Evolutionary conservation across 2,797 vertebrate genomes (phyloP).

Genomic region (Squalus acanthias): DNA sequence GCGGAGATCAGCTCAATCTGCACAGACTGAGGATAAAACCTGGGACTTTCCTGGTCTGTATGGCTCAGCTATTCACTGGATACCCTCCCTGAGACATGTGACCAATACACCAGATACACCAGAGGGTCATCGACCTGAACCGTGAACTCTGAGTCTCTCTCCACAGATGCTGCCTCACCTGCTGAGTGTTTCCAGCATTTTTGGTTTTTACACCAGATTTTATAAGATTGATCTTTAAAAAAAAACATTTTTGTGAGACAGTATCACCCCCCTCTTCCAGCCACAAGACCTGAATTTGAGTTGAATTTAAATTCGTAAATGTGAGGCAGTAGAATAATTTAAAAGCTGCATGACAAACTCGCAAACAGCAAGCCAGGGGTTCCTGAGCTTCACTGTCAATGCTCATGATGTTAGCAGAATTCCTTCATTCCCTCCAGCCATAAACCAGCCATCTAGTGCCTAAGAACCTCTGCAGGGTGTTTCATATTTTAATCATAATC

Average conservation of each 20-base stretch:
- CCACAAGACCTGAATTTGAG: neutral
- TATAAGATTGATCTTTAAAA: neutral
- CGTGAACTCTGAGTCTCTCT: too few relatives aligned
- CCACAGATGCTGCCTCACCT: too few relatives aligned
- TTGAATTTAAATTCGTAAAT: neutral
- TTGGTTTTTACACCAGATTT: neutral
- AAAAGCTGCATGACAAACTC: neutral
- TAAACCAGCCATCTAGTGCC: neutral
- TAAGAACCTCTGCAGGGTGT: neutral
- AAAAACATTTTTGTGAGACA: neutral
- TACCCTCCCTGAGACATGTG: neutral
- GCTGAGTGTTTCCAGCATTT: neutral
- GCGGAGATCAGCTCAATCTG: neutral
- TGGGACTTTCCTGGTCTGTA: neutral
- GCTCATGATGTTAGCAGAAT: neutral
- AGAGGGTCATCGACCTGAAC: neutral
- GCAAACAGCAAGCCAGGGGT: too few relatives aligned
- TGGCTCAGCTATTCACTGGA: neutral
- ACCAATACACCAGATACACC: neutral
- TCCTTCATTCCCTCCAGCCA: neutral
- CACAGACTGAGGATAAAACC: neutral
- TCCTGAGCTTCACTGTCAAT: neutral
- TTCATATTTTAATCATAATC: conserved; percentile 14
- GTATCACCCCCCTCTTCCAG: neutral
- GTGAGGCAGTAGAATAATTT: neutral